phyloP scores from a whole-genome alignment of 92 coral and sea anemone species.

The Palythoa caribaeorum region DNA sequence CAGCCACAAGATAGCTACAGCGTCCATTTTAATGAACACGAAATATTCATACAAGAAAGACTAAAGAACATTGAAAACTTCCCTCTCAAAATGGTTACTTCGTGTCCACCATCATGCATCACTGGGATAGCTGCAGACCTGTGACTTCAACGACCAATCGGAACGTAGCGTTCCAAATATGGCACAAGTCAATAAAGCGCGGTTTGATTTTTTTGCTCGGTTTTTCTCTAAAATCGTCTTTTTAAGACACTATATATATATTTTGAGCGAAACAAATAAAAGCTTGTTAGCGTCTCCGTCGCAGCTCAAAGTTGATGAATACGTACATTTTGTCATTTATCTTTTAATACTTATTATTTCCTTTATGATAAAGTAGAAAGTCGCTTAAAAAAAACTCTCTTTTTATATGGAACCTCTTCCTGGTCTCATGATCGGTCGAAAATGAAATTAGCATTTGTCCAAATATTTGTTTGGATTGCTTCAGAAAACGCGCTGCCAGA shows the following conservation, averaged over 20 bases:
- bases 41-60: constrained; percentile 3
- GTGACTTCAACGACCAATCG: constrained; percentile 87
- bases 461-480: constrained; percentile 29
- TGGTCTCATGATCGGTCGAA: neutral
- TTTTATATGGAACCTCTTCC: neutral
- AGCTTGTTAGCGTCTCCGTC: neutral
- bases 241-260: neutral
- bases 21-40: constrained; percentile 64
- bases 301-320: neutral
- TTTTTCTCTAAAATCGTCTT: neutral
- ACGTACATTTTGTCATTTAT: neutral
- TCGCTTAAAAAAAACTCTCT: neutral
- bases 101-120: constrained; percentile 87
- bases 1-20: constrained; percentile 71
- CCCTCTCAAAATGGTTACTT: constrained; percentile 51
- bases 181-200: constrained; percentile 83
- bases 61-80: constrained; percentile 35
- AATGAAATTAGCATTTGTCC: constrained; percentile 12
- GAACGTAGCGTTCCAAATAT: constrained; percentile 79
- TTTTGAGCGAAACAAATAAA: neutral
- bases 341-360: neutral
- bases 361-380: neutral
- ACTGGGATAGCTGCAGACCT: constrained; percentile 87
- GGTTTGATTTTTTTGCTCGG: constrained; percentile 52
- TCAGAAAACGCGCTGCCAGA: constrained; percentile 1